Evolutionary conservation across 2,113 vertebrate genomes (phyloP), one percentile per base, ranked within the genome.

Genomic region (Craseonycteris thonglongyai): DNA sequence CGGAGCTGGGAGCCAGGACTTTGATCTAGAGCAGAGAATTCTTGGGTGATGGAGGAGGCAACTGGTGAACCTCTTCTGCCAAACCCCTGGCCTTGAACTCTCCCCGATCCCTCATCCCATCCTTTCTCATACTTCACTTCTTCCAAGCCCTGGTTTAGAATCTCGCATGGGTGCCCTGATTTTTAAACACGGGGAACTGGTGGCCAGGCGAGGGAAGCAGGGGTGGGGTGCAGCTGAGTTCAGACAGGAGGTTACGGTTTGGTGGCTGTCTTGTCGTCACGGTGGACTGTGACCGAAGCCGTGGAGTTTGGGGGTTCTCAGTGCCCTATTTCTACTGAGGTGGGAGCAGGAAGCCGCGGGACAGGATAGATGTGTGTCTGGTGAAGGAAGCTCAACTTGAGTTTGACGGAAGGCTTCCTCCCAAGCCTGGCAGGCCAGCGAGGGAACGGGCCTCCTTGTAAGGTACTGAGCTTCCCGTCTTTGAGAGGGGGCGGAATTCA

Each of bases 401-500:
- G 47, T 51, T 51, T 71, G 54, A 38, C 0, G 12, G 33, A 51
- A 85, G 80, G 6, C 35, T 78, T 78, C 45, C 42, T 61, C 7
- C 63, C 22, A 19, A 58, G 42, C 59, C 33, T 49, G 78, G 38
- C 4, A 0, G 80, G 58, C 38, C 42, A 15, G 74, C 0, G 0
- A n/a, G 56, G 81, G 74, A 47, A 76, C 3, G 7, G 76, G 91
- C 65, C 94, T 47, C 88, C 91, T 68, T 94, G 82, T 95, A 89
- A 93, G 94, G 95, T 94, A 85, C 82, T 96, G 95, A 95, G 93
- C 19, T 38, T 75, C 66, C 90, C 6, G 11, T 91, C 56, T 28
- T 5, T 30, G 66, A 82, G 16, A 15, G 18, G 38, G 65, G 82
- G 16, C 13, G 24, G 7, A 40, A 65, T 65, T 91, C 12, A 28